A percentile compares a stretch with the other conserved stretches of the same genome.
These are phyloP conservation scores for Archips xylosteana DNA, from an alignment of 2,888 invertebrate genomes.

Conservation along the genomic window DNA sequence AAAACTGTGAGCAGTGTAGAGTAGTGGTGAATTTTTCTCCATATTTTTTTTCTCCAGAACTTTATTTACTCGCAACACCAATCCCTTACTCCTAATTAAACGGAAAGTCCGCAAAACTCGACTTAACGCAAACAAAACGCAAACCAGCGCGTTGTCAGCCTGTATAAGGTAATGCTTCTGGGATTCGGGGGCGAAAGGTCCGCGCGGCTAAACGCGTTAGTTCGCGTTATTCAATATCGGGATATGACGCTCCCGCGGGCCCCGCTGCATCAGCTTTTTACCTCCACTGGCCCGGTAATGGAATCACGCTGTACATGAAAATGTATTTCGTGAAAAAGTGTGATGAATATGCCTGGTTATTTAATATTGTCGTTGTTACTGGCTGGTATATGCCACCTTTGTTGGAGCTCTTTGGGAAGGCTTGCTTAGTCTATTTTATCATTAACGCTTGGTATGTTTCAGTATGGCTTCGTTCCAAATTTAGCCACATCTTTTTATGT, in stretches of 20 bases:
- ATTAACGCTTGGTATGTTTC: not conserved
- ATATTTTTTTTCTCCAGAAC: too few species aligned
- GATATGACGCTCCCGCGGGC: slow-evolving; percentile 72
- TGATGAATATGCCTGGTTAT: slow-evolving; percentile 35
- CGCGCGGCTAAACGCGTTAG: slow-evolving; percentile 75
- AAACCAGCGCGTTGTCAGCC: slow-evolving; percentile 13
- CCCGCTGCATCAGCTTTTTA: slow-evolving; percentile 55
- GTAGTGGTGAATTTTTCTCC: too few species aligned
- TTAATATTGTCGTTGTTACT: slow-evolving; percentile 13
- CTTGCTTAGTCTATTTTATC: not conserved
- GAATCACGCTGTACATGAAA: slow-evolving; percentile 49
- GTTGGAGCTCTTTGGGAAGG: not conserved
- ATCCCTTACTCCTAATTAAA: not conserved
- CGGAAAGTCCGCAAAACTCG: not conserved
- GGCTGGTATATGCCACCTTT: not conserved
- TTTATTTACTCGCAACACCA: not conserved
- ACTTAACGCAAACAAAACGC: not conserved
- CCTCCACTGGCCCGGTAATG: slow-evolving; percentile 60
- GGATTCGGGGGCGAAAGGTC: slow-evolving; percentile 68
- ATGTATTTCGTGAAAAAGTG: slow-evolving; percentile 36
- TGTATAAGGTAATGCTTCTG: slow-evolving; percentile 66
- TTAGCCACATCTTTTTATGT: too few species aligned
- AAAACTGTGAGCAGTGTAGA: too few species aligned
- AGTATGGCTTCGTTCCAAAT: not conserved
- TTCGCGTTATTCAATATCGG: slow-evolving; percentile 78